phyloP scores from a whole-genome alignment of 2,888 invertebrate species.

The Zele albiditarsus region DNA sequence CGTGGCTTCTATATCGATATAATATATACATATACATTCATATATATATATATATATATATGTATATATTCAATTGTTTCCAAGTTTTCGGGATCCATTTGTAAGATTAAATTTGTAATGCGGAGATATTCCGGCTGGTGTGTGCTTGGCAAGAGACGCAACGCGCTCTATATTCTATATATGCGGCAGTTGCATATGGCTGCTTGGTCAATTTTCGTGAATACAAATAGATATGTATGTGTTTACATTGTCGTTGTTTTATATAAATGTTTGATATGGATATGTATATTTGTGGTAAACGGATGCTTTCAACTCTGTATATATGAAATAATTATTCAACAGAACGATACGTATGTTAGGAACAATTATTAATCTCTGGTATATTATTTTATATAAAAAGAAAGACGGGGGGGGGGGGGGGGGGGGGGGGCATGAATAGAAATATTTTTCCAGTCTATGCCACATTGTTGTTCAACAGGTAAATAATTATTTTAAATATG shows the following conservation, averaged over 20 bases:
- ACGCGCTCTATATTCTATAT: slow-evolving; percentile 26
- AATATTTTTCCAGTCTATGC: too few relatives aligned
- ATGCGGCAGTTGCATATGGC: slow-evolving; percentile 68
- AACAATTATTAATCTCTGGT: neutral
- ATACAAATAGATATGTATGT: slow-evolving; percentile 27
- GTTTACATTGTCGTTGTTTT: neutral
- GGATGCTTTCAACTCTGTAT: slow-evolving; percentile 20
- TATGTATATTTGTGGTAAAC: neutral
- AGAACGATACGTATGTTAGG: neutral
- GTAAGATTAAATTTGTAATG: slow-evolving; percentile 83
- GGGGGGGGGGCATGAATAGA: too few relatives aligned
- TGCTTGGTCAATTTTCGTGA: slow-evolving; percentile 66
- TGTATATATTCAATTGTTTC: slow-evolving; percentile 73
- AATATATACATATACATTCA: slow-evolving; percentile 39
- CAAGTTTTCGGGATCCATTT: slow-evolving; percentile 78
- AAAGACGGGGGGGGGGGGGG: too few relatives aligned
- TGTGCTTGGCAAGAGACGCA: slow-evolving; percentile 32
- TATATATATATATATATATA: slow-evolving; percentile 57
- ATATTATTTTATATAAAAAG: neutral
- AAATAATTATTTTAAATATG: too few relatives aligned
- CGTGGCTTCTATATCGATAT: slow-evolving; percentile 51
- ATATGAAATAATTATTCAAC: slow-evolving; percentile 24
- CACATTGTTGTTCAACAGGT: too few relatives aligned
- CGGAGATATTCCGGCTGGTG: slow-evolving; percentile 56
- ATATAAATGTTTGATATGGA: neutral